Evolutionary conservation across 2,113 vertebrate genomes (phyloP), one percentile per base, ranked within the genome.

Genomic region (Alosa alosa): DNA sequence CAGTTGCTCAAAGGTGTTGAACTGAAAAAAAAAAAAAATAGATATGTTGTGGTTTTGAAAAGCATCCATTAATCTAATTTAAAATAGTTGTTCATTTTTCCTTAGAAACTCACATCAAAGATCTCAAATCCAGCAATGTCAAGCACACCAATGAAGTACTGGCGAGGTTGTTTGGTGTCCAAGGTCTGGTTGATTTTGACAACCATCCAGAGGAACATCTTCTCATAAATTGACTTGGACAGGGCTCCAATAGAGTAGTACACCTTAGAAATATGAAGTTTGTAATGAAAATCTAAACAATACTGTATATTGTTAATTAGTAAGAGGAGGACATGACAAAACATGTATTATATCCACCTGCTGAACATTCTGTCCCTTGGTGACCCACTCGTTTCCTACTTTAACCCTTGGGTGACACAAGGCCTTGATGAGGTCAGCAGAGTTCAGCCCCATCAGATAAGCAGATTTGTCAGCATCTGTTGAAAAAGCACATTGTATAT

Each of bases 201-300:
- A 88, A 97, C 96, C 96, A 96, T 97, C 96, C 96, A 97, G 57
- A 92, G 91, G 92, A 97, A 97, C 96, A 97, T 97, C 90, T 95
- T 97, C 91, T 97, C 97, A 0, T 98, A 97, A 86, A 97, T 96
- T 0, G 97, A 90, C 90, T 98, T 98, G 52, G 94, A 92, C 92
- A 97, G 86, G 0, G 97, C 97, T 4, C 97, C 95, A 0, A 91
- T 86, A 41, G 96, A 85, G 39, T 96, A 97, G n/a, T 88, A 9
- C 84, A 96, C 94, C 95, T 96, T 60, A 7, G 18, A 60, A 60
- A 60, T 22, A 6, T n/a, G n/a, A 6, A 1, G 18, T 60, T 60
- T 22, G 20, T 6, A 22, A 22, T 60, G 1, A 10, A 60, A 22
- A 60, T 22, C 6, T 6, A 60, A 4, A 4, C 20, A 60, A 18